These are phyloP conservation scores for Meteorus sp. DNA, from an alignment of 1,140 invertebrate species.

Conservation along the genomic window DNA sequence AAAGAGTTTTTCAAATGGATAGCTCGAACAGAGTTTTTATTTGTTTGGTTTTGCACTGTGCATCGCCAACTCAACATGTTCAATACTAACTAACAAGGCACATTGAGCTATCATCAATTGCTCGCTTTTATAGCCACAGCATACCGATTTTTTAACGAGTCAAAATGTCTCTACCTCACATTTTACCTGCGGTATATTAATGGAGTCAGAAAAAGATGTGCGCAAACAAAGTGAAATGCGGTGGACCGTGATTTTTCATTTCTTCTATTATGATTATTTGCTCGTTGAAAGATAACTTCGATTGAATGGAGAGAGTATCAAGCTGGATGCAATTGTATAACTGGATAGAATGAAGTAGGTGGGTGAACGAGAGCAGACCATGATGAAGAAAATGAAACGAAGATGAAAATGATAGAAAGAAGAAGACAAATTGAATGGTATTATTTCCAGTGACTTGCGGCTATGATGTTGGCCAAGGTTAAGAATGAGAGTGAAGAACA, in stretches of 20 bases:
- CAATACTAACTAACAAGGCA: slow-evolving; percentile 7
- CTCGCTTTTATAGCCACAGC: background rate
- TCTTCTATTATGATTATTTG: too few species aligned
- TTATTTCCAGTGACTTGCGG: slow-evolving; percentile 12
- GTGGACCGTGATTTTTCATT: background rate
- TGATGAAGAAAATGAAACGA: background rate
- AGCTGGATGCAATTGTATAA: background rate
- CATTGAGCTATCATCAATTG: slow-evolving; percentile 1
- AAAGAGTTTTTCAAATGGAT: slow-evolving; percentile 10
- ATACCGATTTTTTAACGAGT: slow-evolving; percentile 4
- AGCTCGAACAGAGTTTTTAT: background rate
- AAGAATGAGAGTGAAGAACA: slow-evolving; percentile 14
- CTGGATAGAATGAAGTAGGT: background rate
- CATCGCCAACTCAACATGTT: background rate
- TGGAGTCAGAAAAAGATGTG: background rate
- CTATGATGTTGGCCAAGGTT: slow-evolving; percentile 2
- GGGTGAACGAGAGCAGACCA: background rate
- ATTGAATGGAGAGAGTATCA: background rate
- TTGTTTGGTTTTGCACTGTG: background rate
- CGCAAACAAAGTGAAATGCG: background rate
- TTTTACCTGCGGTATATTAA: background rate
- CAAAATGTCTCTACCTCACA: background rate
- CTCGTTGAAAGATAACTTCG: background rate
- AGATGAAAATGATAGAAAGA: background rate
- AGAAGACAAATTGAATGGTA: background rate